These are phyloP conservation scores for Peromyscus leucopus DNA, from an alignment of 2,113 vertebrate species.

Conservation along the genomic window DNA sequence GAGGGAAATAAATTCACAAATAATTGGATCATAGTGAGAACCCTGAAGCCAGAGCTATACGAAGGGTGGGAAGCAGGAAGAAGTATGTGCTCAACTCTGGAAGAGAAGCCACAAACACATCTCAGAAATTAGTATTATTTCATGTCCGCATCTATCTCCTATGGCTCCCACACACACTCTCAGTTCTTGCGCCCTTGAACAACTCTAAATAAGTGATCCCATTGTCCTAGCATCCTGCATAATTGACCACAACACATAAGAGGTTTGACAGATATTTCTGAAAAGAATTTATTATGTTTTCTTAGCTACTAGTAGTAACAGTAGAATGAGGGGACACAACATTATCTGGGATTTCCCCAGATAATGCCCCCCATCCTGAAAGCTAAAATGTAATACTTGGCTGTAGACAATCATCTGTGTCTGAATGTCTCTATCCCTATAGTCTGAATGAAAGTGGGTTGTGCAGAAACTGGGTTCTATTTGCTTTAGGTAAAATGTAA, in stretches of 20 bases:
- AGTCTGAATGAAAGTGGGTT: neutral
- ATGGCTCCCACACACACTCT: neutral
- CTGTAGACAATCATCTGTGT: neutral
- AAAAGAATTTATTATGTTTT: neutral
- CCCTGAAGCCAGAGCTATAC: neutral
- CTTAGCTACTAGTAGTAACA: neutral
- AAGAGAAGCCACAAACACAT: constrained; percentile 1
- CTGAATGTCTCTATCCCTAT: neutral
- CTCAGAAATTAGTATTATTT: neutral
- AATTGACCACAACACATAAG: neutral
- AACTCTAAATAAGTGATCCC: neutral
- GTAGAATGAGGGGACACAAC: neutral
- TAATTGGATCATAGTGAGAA: neutral
- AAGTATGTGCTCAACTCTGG: neutral
- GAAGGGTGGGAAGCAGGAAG: neutral
- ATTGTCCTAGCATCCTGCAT: neutral
- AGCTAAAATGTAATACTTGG: neutral
- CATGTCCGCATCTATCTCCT: neutral
- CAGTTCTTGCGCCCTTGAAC: constrained; percentile 27
- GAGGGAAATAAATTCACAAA: neutral
- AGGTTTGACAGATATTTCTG: neutral
- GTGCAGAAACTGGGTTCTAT: neutral
- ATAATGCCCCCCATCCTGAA: neutral
- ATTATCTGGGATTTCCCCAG: neutral
- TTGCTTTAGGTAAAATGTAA: neutral